These are phyloP conservation scores for Drosophila persimilis DNA, from an alignment of 1,140 invertebrate species.

Conservation along the genomic window DNA sequence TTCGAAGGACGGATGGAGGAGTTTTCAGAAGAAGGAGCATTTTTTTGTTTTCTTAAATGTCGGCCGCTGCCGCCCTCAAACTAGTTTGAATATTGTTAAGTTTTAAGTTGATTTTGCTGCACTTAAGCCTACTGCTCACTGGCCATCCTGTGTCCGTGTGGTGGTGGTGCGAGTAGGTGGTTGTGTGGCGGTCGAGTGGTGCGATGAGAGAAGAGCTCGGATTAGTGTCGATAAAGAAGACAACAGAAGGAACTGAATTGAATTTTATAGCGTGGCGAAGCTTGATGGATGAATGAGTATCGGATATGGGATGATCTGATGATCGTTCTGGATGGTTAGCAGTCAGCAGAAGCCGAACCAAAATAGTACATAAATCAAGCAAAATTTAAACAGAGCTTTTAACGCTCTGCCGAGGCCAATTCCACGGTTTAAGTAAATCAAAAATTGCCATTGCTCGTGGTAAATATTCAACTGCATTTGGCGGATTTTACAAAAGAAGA, in stretches of 20 bases:
- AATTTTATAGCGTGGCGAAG: constrained; percentile 24
- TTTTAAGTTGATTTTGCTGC: constrained; percentile 22
- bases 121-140: constrained; percentile 48
- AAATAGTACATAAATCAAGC: not conserved
- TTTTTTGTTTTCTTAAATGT: constrained; percentile 18
- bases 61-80: constrained; percentile 39
- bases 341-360: constrained; percentile 5
- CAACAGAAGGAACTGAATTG: constrained; percentile 21
- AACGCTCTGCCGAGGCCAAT: constrained; percentile 48
- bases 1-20: constrained; percentile 16
- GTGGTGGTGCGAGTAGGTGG: constrained; percentile 17
- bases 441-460: constrained; percentile 42
- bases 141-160: constrained; percentile 60
- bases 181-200: constrained; percentile 15
- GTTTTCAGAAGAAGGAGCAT: constrained; percentile 13
- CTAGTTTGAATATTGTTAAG: constrained; percentile 24
- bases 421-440: constrained; percentile 31
- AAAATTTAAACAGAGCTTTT: constrained; percentile 1
- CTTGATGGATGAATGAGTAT: constrained; percentile 6
- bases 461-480: constrained; percentile 67
- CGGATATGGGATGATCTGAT: not conserved
- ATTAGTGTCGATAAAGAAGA: constrained; percentile 41
- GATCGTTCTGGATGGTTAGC: not conserved
- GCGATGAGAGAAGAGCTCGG: constrained; percentile 34
- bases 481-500: constrained; percentile 54